Percentiles rank a stretch among this genome's conserved stretches.
phyloP scores from a whole-genome alignment of 2,797 vertebrate species.

The Tinamus major region DNA sequence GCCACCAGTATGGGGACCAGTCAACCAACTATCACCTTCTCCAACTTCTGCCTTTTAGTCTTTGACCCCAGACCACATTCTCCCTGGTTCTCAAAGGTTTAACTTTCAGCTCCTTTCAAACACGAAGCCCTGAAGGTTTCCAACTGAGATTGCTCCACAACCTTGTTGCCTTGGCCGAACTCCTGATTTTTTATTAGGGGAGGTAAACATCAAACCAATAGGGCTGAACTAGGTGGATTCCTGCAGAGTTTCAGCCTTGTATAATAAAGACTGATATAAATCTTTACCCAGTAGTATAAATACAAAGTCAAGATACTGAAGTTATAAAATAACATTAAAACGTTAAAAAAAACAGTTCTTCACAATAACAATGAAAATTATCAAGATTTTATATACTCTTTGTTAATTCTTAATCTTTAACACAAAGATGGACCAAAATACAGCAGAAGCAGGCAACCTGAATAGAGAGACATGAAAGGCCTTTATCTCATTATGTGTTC shows the following conservation, averaged over 20 bases:
- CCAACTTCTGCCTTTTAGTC: not conserved
- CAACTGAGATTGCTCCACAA: constrained; percentile 44
- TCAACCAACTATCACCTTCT: not conserved
- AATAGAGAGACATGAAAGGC: not conserved
- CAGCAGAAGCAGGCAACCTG: not conserved
- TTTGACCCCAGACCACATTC: not conserved
- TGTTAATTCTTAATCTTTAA: not conserved
- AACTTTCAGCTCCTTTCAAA: constrained; percentile 26
- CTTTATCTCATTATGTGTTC: not conserved
- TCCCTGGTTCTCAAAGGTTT: constrained; percentile 1
- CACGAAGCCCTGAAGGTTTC: constrained; percentile 27
- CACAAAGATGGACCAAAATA: not conserved
- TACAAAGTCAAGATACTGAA: not conserved
- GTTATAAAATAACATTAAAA: not conserved
- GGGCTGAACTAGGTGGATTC: constrained; percentile 54
- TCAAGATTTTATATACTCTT: not conserved
- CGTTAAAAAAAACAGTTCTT: not conserved
- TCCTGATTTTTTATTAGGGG: constrained; percentile 57
- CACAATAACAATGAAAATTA: not conserved
- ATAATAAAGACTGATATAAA: constrained; percentile 56
- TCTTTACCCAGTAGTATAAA: constrained; percentile 4
- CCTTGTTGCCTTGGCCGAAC: constrained; percentile 37
- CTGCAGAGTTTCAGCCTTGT: constrained; percentile 54
- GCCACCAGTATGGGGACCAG: not conserved
- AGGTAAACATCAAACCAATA: constrained; percentile 64